These are phyloP conservation scores for Drosophila miranda DNA, from an alignment of 1,140 invertebrate species.

Conservation along the genomic window DNA sequence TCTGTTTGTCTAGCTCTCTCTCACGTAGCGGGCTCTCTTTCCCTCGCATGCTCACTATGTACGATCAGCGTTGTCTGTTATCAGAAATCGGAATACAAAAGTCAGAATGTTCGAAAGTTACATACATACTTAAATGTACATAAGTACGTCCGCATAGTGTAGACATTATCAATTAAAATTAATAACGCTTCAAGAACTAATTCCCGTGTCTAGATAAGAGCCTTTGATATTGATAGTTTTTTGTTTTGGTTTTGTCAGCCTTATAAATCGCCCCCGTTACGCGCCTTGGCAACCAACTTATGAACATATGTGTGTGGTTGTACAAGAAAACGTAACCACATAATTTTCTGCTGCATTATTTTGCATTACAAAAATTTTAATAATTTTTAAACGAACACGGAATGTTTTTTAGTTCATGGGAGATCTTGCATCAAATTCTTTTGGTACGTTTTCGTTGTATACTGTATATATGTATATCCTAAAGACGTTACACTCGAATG, in stretches of 20 bases:
- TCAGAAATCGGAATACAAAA: slow-evolving; percentile 72
- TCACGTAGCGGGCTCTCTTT: slow-evolving; percentile 7
- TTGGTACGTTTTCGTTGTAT: too few species aligned
- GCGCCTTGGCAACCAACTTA: slow-evolving; percentile 45
- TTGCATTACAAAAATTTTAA: too few species aligned
- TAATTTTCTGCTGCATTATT: too few species aligned
- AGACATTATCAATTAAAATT: slow-evolving; percentile 75
- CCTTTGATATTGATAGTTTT: slow-evolving; percentile 60
- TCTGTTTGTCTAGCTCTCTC: slow-evolving; percentile 2
- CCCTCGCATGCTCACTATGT: slow-evolving; percentile 32
- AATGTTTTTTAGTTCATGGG: too few species aligned
- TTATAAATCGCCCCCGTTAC: slow-evolving; percentile 54
- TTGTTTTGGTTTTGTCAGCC: slow-evolving; percentile 58
- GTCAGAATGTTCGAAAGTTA: slow-evolving; percentile 57
- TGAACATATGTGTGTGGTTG: too few species aligned
- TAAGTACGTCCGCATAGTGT: slow-evolving; percentile 44
- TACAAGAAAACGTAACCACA: too few species aligned
- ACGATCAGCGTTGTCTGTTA: slow-evolving; percentile 66
- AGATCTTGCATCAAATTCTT: too few species aligned
- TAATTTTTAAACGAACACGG: too few species aligned
- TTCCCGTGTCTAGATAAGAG: slow-evolving; percentile 57
- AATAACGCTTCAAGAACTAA: slow-evolving; percentile 68
- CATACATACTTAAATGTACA: slow-evolving; percentile 12
- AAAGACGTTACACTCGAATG: too few species aligned
- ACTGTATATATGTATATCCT: too few species aligned